These are phyloP conservation scores for Xanthostigma xanthostigma DNA, from an alignment of 2,888 invertebrate genomes.

Conservation along the genomic window DNA sequence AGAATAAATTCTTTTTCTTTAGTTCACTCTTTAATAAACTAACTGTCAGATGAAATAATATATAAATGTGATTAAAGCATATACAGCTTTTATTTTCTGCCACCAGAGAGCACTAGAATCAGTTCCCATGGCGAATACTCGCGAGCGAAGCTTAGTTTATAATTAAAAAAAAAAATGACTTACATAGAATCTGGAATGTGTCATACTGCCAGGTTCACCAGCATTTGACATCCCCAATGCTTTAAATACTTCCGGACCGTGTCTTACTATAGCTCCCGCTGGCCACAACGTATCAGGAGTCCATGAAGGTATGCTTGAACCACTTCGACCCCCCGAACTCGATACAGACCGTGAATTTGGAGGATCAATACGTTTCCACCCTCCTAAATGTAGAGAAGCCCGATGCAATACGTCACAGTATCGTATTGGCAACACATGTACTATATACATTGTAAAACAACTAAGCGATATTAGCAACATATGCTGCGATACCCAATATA, in stretches of 20 bases:
- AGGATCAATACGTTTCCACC: conserved; percentile 41
- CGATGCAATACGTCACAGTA: conserved; percentile 85
- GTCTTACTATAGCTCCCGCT: conserved; percentile 57
- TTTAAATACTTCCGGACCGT: conserved; percentile 55
- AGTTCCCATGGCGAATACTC: too few relatives aligned
- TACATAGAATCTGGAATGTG: conserved; percentile 78
- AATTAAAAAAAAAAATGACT: conserved; percentile 29
- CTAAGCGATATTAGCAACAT: conserved; percentile 72
- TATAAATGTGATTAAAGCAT: too few relatives aligned
- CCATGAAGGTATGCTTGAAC: conserved; percentile 28
- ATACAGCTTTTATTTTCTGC: too few relatives aligned
- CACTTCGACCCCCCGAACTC: not conserved
- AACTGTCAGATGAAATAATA: too few relatives aligned
- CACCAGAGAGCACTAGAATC: too few relatives aligned
- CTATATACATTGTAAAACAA: conserved; percentile 62
- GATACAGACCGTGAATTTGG: conserved; percentile 17
- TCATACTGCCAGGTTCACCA: conserved; percentile 71
- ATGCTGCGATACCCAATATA: conserved; percentile 71
- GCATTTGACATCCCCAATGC: conserved; percentile 69
- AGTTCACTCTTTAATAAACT: too few relatives aligned
- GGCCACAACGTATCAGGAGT: conserved; percentile 51
- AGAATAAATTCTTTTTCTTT: too few relatives aligned
- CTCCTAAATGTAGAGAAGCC: conserved; percentile 77
- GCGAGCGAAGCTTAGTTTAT: too few relatives aligned
- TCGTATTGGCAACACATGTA: conserved; percentile 45